Evolutionary conservation across 2,888 invertebrate species (phyloP), one percentile per base, ranked within the genome.

Genomic region (Serrognathus titanus): DNA sequence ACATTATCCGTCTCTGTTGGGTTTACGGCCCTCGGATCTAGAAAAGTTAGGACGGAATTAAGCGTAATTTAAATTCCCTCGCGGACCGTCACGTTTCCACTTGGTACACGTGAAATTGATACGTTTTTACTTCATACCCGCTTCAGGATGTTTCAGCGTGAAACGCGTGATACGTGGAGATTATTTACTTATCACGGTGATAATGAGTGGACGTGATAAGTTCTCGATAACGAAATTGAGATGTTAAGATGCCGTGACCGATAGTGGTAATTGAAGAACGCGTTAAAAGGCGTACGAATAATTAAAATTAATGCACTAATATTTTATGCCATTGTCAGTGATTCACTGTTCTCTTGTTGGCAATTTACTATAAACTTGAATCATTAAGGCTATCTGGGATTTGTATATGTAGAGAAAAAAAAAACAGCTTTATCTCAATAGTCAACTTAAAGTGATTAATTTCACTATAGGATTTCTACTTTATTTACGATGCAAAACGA

Each of bases 171-270:
- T 31, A 31, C 24, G 24, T 31, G 24, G 39, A 31, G 53, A 31
- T 47, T 53, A 53, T 53, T 48, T 37, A 47, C 13, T 31, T n/a
- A 43, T 16, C 36, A 48, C 13, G 40, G 45, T 47, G 58, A 58
- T 60, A 60, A 58, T 53, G 60, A 55, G 47, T 50, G 35, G 31
- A 52, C 39, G 24, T 47, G 60, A 57, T 60, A 53, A 48, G 37
- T 53, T 50, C 48, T 51, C 39, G 61, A 58, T 61, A 58, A 53
- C 53, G 57, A 57, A 62, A 62, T 62, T 58, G 51, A 62, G 62
- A 59, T 58, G 58, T 61, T 59, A 58, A 59, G 62, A 62, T 62
- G 55, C 48, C 50, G 51, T 41, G 43, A 11, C 39, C 39, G 59
- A 62, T 62, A 56, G 41, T 39, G 57, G 52, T 60, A 62, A 59